phyloP scores from a whole-genome alignment of 2,888 invertebrate species.

The Chaetoderma sp. region DNA sequence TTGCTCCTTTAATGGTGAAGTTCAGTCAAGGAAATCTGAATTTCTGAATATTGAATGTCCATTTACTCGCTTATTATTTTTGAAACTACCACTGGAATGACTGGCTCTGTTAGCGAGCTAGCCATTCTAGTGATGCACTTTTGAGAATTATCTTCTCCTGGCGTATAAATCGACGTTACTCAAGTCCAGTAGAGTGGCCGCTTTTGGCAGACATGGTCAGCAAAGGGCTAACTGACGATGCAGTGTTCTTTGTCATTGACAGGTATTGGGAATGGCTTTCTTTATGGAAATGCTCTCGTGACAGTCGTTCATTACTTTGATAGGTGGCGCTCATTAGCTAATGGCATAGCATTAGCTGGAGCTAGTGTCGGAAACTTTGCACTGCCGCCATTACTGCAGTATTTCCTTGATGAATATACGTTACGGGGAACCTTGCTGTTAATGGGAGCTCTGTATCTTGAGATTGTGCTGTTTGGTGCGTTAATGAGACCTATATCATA shows the following conservation, averaged over 20 bases:
- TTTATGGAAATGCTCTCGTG: constrained; percentile 57
- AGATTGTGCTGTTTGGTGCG: constrained; percentile 45
- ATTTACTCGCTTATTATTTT: too few species aligned
- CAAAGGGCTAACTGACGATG: too few species aligned
- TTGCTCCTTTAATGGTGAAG: too few species aligned
- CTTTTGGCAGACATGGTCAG: too few species aligned
- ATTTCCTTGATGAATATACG: constrained; percentile 47
- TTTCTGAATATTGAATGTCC: too few species aligned
- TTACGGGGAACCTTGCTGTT: constrained; percentile 38
- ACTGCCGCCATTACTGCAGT: constrained; percentile 53
- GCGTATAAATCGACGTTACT: too few species aligned
- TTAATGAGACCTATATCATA: constrained; percentile 48
- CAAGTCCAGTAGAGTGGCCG: too few species aligned
- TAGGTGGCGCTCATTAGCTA: constrained; percentile 50
- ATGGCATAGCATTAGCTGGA: constrained; percentile 53
- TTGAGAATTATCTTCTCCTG: too few species aligned
- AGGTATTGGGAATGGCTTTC: constrained; percentile 56
- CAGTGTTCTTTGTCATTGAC: constrained; percentile 19
- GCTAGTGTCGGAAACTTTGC: constrained; percentile 60
- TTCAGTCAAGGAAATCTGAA: too few species aligned
- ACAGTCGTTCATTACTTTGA: constrained; percentile 56
- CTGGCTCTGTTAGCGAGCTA: too few species aligned
- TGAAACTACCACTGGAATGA: too few species aligned
- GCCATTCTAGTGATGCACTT: too few species aligned
- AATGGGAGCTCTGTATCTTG: constrained; percentile 48